Conservation (phyloP, 37 sponge, comb jelly and placozoan genomes). For the Halisarca cf. caerulea region DNA sequence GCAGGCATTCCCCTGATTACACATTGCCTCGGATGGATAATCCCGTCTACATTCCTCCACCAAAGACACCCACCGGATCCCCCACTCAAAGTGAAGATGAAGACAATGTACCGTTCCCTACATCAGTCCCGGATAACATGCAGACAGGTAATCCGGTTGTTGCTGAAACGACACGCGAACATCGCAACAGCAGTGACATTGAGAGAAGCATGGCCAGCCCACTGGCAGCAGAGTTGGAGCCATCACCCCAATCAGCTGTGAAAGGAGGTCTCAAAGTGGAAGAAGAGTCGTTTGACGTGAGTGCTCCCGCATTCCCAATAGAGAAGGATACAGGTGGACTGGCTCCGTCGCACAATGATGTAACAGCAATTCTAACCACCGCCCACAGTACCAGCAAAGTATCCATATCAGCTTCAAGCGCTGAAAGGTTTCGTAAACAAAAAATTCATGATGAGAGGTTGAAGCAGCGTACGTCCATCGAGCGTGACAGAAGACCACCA, state of each 20-base stretch:
- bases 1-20: not conserved
- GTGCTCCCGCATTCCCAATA: constrained; percentile 3
- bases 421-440: not conserved
- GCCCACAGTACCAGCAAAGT: constrained; percentile 4
- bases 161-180: too few relatives aligned
- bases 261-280: too few relatives aligned
- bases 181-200: too few relatives aligned
- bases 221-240: too few relatives aligned
- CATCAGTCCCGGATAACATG: too few relatives aligned
- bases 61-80: not conserved
- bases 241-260: too few relatives aligned
- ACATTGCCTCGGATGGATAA: not conserved
- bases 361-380: not conserved
- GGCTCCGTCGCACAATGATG: constrained; percentile 19
- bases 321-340: not conserved
- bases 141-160: too few relatives aligned
- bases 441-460: not conserved
- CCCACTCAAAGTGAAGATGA: not conserved
- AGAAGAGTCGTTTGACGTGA: not conserved
- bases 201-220: too few relatives aligned
- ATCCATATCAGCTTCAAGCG: too few relatives aligned
- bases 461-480: not conserved
- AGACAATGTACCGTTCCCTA: not conserved
- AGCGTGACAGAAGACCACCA: too few relatives aligned
- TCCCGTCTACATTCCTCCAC: not conserved